A percentile compares a stretch with the other conserved stretches of the same genome.
phyloP scores from a whole-genome alignment of 2,888 invertebrate genomes.

The Tetrapedia diversipes region DNA sequence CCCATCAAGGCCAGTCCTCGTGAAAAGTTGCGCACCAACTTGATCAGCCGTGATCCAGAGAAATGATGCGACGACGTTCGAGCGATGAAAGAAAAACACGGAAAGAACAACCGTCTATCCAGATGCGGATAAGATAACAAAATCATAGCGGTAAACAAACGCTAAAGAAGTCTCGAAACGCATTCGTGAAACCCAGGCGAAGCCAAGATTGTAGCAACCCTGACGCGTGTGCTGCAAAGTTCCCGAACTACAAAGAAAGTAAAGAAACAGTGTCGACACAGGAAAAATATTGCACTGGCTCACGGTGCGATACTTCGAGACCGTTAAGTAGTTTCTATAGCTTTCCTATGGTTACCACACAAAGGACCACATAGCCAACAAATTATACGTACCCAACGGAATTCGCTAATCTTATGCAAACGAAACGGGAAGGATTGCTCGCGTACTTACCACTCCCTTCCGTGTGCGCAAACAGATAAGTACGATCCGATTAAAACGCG shows the following conservation, averaged over 20 bases:
- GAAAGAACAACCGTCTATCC: too few relatives aligned
- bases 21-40: conserved; percentile 9
- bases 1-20: conserved; percentile 47
- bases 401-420: conserved; percentile 3
- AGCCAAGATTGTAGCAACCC: neutral
- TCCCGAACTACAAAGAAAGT: too few relatives aligned
- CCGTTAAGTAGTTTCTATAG: too few relatives aligned
- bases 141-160: neutral
- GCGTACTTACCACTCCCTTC: conserved; percentile 79
- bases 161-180: neutral
- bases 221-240: too few relatives aligned
- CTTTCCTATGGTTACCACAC: too few relatives aligned
- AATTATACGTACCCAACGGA: conserved; percentile 13
- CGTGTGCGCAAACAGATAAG: conserved; percentile 71
- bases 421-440: conserved; percentile 5
- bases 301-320: too few relatives aligned
- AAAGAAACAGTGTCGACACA: neutral
- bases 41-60: conserved; percentile 16
- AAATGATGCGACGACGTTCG: too few relatives aligned
- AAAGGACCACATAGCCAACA: neutral
- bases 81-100: too few relatives aligned
- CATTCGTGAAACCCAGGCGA: neutral
- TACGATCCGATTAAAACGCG: conserved; percentile 26
- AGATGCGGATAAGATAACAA: too few relatives aligned
- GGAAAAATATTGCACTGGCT: neutral